Evolutionary conservation across 2,888 invertebrate genomes (phyloP).

Genomic region (Drepana falcataria): DNA sequence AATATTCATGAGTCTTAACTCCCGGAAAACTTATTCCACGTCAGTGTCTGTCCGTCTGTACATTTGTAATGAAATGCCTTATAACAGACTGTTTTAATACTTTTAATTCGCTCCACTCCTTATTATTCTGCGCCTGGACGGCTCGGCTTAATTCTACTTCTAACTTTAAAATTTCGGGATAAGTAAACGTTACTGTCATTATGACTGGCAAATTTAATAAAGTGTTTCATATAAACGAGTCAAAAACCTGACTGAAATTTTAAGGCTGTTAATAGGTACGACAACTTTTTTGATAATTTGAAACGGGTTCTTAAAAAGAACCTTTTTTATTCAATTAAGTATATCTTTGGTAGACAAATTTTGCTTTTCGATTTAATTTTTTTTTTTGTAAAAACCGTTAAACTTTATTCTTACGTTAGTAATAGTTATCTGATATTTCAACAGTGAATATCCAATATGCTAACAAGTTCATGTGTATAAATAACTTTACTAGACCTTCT

Average conservation of each 20-base stretch:
- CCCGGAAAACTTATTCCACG: constrained; percentile 68
- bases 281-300: neutral
- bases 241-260: neutral
- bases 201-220: constrained; percentile 2
- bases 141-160: constrained; percentile 10
- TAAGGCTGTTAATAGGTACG: neutral
- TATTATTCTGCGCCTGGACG: constrained; percentile 28
- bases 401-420: too few relatives aligned
- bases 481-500: neutral
- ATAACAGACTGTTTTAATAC: constrained; percentile 56
- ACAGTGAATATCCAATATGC: too few relatives aligned
- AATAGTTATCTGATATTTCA: too few relatives aligned
- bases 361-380: too few relatives aligned
- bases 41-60: constrained; percentile 68
- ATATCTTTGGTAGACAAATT: neutral
- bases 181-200: constrained; percentile 3
- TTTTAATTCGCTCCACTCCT: constrained; percentile 48
- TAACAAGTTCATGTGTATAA: too few relatives aligned
- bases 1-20: constrained; percentile 76
- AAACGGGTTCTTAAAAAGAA: neutral
- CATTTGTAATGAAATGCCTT: constrained; percentile 67
- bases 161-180: constrained; percentile 9
- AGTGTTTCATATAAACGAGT: neutral
- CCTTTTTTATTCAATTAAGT: neutral
- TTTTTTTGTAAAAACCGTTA: too few relatives aligned